These are phyloP conservation scores for Gallinago paraguaiae DNA, from an alignment of 2,113 vertebrate genomes.

Conservation along the genomic window DNA sequence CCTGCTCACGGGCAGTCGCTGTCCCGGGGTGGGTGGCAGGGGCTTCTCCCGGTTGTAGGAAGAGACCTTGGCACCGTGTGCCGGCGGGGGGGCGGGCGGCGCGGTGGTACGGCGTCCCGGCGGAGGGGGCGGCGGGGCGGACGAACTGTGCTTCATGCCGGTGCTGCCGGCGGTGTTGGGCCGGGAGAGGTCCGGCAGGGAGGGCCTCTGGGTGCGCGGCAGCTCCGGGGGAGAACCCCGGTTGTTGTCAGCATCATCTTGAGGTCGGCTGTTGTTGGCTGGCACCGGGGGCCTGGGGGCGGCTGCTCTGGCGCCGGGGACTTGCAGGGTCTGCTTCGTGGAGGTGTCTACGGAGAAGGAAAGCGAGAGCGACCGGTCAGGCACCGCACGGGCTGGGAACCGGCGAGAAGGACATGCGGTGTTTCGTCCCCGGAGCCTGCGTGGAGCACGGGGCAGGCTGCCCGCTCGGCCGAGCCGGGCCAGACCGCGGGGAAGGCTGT, in stretches of 20 bases:
- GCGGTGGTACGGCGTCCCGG: conserved; percentile 79
- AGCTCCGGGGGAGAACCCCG: conserved; percentile 80
- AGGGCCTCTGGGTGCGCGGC: conserved; percentile 86
- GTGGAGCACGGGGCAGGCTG: background rate
- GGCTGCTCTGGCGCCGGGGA: conserved; percentile 80
- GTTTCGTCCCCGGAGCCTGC: background rate
- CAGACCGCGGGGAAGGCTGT: background rate
- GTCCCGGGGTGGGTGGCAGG: conserved; percentile 81
- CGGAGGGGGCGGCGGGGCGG: conserved; percentile 87
- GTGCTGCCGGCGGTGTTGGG: conserved; percentile 67
- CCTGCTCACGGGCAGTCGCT: conserved; percentile 72
- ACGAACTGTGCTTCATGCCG: conserved; percentile 90
- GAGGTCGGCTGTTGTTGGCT: conserved; percentile 67
- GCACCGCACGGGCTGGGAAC: background rate
- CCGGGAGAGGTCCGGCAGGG: conserved; percentile 87
- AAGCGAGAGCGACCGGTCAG: background rate
- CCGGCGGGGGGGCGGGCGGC: conserved; percentile 64
- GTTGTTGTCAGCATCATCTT: conserved; percentile 80
- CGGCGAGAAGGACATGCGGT: background rate
- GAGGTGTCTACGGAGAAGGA: conserved; percentile 76
- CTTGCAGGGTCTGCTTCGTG: conserved; percentile 81
- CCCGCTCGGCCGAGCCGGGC: background rate
- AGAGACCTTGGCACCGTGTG: conserved; percentile 70
- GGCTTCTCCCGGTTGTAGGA: conserved; percentile 80
- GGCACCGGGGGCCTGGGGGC: conserved; percentile 81